Percentiles rank a stretch among this genome's conserved stretches.
phyloP scores from a whole-genome alignment of 2,888 invertebrate species.

The Tenthredo mesomela region DNA sequence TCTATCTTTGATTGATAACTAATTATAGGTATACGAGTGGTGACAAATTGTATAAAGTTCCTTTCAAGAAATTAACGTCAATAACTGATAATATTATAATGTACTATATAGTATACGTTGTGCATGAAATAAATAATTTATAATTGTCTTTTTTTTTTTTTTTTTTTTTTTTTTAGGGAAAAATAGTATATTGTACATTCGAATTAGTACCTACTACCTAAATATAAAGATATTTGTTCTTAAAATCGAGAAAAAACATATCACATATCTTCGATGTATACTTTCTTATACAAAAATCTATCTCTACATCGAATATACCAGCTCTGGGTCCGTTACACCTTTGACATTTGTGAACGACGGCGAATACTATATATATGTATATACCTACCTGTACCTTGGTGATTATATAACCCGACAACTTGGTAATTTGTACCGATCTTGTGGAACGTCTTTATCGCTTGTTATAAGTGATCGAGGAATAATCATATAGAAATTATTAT shows the following conservation, averaged over 20 bases:
- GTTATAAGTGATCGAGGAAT: background rate
- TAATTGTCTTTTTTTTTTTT: background rate
- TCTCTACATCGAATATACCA: background rate
- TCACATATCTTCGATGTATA: background rate
- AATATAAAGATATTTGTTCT: background rate
- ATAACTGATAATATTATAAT: background rate
- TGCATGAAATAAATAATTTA: background rate
- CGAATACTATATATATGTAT: background rate
- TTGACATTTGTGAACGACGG: slow-evolving; percentile 15
- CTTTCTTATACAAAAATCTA: background rate
- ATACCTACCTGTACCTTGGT: background rate
- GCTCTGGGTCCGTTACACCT: slow-evolving; percentile 18
- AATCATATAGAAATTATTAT: slow-evolving; percentile 12
- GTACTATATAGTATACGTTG: background rate
- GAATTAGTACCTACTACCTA: background rate
- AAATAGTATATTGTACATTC: background rate
- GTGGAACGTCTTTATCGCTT: background rate
- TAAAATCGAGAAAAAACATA: too few relatives aligned
- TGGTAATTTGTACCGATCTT: slow-evolving; percentile 18
- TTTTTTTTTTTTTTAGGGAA: too few relatives aligned
- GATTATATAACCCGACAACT: slow-evolving; percentile 25
- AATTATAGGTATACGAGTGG: background rate
- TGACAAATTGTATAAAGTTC: background rate
- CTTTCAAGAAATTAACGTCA: background rate
- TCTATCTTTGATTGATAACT: background rate